phyloP scores from a whole-genome alignment of 2,113 vertebrate species.

The Cephalopterus ornatus region DNA sequence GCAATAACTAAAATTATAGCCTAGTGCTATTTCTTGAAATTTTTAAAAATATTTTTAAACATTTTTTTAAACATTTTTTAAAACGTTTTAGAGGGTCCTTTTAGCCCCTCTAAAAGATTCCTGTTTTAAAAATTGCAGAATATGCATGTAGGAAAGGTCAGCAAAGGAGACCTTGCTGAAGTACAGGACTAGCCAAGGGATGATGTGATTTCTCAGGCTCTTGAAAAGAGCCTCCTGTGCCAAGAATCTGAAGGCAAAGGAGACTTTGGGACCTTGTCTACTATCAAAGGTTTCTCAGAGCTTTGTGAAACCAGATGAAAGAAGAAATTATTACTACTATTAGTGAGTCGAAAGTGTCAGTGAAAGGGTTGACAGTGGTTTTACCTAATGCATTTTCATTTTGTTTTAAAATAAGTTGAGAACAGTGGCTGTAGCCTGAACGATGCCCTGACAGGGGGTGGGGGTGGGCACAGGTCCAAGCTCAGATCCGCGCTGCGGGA shows the following conservation, averaged over 20 bases:
- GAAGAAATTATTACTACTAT: not conserved
- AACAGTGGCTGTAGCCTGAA: not conserved
- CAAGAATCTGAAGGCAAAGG: constrained; percentile 28
- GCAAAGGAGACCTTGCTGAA: not conserved
- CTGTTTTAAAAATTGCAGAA: not conserved
- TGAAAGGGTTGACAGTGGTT: constrained; percentile 30
- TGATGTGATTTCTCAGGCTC: not conserved
- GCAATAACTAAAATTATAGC: not conserved
- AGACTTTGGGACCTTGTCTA: not conserved
- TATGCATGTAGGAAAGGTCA: not conserved
- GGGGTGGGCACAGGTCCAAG: not conserved
- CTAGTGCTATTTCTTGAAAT: not conserved
- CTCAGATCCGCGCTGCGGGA: rapidly evolving
- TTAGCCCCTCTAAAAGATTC: not conserved
- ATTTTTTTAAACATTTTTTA: not conserved
- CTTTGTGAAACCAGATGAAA: constrained; percentile 38
- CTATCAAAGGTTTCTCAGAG: constrained; percentile 18
- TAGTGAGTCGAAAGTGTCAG: not conserved
- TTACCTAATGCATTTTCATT: not conserved
- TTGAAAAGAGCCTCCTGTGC: not conserved
- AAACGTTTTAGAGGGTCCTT: not conserved
- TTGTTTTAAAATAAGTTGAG: not conserved
- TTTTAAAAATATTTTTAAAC: not conserved
- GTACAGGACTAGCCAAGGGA: constrained; percentile 16
- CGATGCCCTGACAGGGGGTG: rapidly evolving